These are phyloP conservation scores for Zaprionus ghesquierei DNA, from an alignment of 1,140 invertebrate genomes.

Conservation along the genomic window DNA sequence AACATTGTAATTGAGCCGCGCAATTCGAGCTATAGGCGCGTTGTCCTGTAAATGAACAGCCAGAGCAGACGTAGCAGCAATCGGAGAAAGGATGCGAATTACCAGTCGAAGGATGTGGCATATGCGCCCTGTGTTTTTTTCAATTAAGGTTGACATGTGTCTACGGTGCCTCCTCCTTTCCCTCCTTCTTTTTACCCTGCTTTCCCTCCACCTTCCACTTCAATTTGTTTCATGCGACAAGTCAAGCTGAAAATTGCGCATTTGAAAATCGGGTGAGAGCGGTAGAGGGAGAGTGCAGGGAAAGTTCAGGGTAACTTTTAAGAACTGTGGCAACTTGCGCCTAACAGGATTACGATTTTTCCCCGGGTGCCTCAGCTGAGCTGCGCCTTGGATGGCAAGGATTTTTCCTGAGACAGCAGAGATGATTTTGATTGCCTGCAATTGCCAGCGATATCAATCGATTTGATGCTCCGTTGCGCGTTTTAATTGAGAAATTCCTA, in stretches of 20 bases:
- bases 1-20: conserved; percentile 70
- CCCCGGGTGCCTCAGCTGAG: neutral
- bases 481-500: conserved; percentile 63
- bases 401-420: conserved; percentile 32
- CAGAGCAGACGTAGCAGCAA: conserved; percentile 20
- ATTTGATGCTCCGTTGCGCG: conserved; percentile 64
- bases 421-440: conserved; percentile 28
- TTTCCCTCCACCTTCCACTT: conserved; percentile 4
- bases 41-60: conserved; percentile 76
- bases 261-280: conserved; percentile 34
- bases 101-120: conserved; percentile 21
- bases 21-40: conserved; percentile 71
- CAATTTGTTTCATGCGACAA: conserved; percentile 71
- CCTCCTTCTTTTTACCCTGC: neutral
- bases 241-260: conserved; percentile 80
- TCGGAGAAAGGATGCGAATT: conserved; percentile 39
- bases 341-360: conserved; percentile 65
- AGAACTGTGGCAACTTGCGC: conserved; percentile 46
- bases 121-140: conserved; percentile 45
- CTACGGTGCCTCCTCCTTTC: conserved; percentile 17
- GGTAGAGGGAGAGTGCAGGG: neutral
- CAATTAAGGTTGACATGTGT: conserved; percentile 77
- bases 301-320: conserved; percentile 18
- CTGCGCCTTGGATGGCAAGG: neutral
- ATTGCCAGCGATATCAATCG: conserved; percentile 55